Evolutionary conservation across 1,140 invertebrate genomes (phyloP), one percentile per base, ranked within the genome.

Genomic region (Adoxophyes honmai): DNA sequence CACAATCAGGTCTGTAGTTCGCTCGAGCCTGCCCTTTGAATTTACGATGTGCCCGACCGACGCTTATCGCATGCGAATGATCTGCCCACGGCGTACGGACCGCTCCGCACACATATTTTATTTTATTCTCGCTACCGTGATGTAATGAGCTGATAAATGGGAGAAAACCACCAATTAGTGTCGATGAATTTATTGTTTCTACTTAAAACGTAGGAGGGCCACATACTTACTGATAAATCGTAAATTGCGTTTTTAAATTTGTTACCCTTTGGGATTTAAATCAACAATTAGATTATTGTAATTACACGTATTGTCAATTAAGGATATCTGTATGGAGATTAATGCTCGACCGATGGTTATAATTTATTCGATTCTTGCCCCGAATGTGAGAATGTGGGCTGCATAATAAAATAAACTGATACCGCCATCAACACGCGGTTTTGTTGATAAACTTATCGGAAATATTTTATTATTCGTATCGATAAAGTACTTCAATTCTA

Each of bases 161-260:
- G 75, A 85, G 85, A 88, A 88, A 88, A 88, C 85, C 83, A 88
- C 85, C 85, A 88, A 88, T 88, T 88, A 88, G 85, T 86, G 85
- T 85, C 85, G 85, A 88, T 88, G 81, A 88, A 88, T 88, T 88
- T 88, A 88, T 88, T 88, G 85, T 88, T 88, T 86, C 81, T 83
- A 81, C 81, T 88, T 88, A 88, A 87, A 85, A 83, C 81, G 81
- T 86, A 80, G 85, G 81, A 86, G 85, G 82, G 78, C 81, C 75
- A 66, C 70, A 67, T 78, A 75, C 75, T 83, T 83, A 42, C 36
- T 34, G 36, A 56, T 56, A 56, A 82, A 86, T 88, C 82, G 83
- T 77, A 75, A 76, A 82, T 82, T 81, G 73, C 72, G 65, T 76
- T 85, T 85, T 86, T 70, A 77, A 78, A 74, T 74, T 70, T 73